Evolutionary conservation across 1,140 invertebrate species (phyloP), one percentile per base, ranked within the genome.

Genomic region (Pogonomyrmex californicus): DNA sequence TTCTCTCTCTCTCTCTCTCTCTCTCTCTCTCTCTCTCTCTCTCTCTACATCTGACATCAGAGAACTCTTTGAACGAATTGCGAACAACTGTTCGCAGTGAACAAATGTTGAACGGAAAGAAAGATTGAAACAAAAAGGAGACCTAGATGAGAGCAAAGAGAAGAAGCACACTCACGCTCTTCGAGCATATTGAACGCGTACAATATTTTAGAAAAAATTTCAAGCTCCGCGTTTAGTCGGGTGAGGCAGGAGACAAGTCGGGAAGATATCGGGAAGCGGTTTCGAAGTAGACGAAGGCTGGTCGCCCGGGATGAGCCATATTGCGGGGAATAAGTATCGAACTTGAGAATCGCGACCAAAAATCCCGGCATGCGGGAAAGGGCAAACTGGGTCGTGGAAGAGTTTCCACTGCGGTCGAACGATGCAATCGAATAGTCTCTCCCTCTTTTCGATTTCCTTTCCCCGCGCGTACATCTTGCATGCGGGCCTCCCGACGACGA

Each of bases 131-230:
- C 65, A 51, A 70, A 51, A 33, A 71, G 12, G 9, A 82, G 51
- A 71, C n/a, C 77, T 70, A 54, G 12, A 51, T 23, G 17, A 60
- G 33, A 14, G 23, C 10, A 7, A 60, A 33, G 12, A 7, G 51
- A 4, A 2, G 30, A 68, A 7, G 23, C 41, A 12, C 12, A 9
- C 79, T 12, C 49, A 23, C 54, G 30, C 33, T 58, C 7, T 54
- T 85, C 65, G 63, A 82, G 86, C 71, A 86, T 62, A 38, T 87
- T 36, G 68, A 70, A 49, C 75, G 44, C 75, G 44, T 90, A 73
- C 79, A 89, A 87, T 92, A 91, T 91, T 93, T 91, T 86, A 75
- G 81, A 83, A 86, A 66, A 93, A 93, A 87, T 94, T 94, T 58
- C 58, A n/a, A 63, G 73, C 87, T 88, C 1, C 23, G 75, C 68